Percentiles rank a stretch among this genome's conserved stretches.
Evolutionary conservation across 2,888 invertebrate species (phyloP).

Genomic region (Acronicta leporina): DNA sequence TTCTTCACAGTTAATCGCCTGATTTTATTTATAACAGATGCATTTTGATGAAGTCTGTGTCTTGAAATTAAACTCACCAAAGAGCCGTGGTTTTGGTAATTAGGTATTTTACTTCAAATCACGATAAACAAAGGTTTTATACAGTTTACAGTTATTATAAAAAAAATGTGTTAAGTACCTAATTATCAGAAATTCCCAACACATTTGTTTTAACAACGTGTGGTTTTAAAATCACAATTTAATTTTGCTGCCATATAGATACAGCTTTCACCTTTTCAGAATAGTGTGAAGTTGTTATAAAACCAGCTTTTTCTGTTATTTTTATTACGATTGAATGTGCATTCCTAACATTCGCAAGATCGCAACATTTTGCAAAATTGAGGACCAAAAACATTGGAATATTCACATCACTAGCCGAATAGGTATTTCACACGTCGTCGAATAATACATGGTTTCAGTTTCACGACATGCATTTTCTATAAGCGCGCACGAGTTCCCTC

Average conservation of each 20-base stretch:
- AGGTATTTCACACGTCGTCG: conserved; percentile 47
- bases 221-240: conserved; percentile 7
- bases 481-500: conserved; percentile 42
- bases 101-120: too few relatives aligned
- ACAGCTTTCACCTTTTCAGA: conserved; percentile 12
- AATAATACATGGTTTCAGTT: conserved; percentile 55
- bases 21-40: too few relatives aligned
- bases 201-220: background rate
- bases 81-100: too few relatives aligned
- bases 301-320: conserved; percentile 21
- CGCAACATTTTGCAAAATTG: conserved; percentile 24
- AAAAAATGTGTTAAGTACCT: too few relatives aligned
- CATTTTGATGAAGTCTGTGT: too few relatives aligned
- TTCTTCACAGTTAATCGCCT: too few relatives aligned
- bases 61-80: too few relatives aligned
- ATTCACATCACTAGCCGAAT: conserved; percentile 31
- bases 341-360: conserved; percentile 39
- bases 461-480: conserved; percentile 49
- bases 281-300: conserved; percentile 20
- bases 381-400: conserved; percentile 11
- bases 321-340: conserved; percentile 14
- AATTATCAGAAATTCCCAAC: background rate
- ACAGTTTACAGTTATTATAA: too few relatives aligned
- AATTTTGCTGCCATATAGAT: background rate
- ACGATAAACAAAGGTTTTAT: too few relatives aligned